Evolutionary conservation across 2,888 invertebrate genomes (phyloP).

Genomic region (Gymnoscelis rufifasciata): DNA sequence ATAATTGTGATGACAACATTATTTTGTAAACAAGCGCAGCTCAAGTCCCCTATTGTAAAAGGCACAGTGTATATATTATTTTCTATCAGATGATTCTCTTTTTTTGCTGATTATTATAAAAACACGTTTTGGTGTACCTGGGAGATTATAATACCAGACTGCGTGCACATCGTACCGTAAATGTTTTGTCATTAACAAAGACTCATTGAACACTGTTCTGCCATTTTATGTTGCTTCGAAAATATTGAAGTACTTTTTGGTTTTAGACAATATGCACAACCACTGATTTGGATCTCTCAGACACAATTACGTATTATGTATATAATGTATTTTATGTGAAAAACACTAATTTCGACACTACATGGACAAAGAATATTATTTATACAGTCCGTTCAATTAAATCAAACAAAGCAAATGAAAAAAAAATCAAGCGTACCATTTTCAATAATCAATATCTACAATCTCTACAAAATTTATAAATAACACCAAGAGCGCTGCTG

Average conservation of each 20-base stretch:
- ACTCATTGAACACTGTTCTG: neutral
- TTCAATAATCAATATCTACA: slow-evolving; percentile 6
- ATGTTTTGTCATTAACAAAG: slow-evolving; percentile 1
- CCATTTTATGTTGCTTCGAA: neutral
- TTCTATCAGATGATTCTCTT: neutral
- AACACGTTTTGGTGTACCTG: no score
- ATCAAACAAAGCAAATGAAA: slow-evolving; percentile 9
- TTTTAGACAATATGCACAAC: neutral
- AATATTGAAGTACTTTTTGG: neutral
- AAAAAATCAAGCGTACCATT: slow-evolving; percentile 14
- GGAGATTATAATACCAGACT: no score
- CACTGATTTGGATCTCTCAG: neutral
- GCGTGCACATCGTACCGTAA: no score
- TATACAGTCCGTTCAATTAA: neutral
- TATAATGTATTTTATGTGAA: no score
- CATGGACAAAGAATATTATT: neutral
- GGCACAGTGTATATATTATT: neutral
- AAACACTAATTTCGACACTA: neutral
- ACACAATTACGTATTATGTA: neutral
- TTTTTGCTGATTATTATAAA: no score
- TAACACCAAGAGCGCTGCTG: slow-evolving; percentile 19
- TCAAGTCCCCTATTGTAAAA: neutral
- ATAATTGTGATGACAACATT: neutral
- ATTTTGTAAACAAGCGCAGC: slow-evolving; percentile 1
- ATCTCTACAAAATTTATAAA: slow-evolving; percentile 11